Evolutionary conservation across 2,113 vertebrate species (phyloP).

Genomic region (Cynopterus brachyotis): DNA sequence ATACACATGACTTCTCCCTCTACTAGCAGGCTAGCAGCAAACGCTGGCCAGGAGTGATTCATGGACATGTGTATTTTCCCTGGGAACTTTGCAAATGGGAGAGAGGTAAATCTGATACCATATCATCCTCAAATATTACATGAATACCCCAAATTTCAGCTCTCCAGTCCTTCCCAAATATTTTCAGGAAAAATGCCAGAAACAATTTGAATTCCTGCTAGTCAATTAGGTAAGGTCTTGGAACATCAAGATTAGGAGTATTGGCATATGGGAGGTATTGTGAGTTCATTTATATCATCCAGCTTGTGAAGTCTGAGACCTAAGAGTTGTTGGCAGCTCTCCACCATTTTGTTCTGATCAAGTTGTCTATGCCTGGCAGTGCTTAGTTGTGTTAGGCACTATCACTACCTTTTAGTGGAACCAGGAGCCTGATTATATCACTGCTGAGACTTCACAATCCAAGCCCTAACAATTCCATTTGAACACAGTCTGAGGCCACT

Average conservation of each 20-base stretch:
- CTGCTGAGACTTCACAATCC: not conserved
- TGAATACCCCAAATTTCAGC: not conserved
- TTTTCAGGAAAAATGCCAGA: slow-evolving; percentile 26
- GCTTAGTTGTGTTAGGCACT: not conserved
- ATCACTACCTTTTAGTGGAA: not conserved
- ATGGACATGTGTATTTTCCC: not conserved
- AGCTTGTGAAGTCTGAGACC: not conserved
- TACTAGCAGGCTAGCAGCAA: not conserved
- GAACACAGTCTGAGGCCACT: not conserved
- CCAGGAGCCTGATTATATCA: not conserved
- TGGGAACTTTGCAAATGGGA: not conserved
- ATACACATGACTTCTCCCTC: not conserved
- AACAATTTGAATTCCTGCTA: not conserved
- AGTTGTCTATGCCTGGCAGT: not conserved
- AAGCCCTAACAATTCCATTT: not conserved
- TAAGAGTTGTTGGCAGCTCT: not conserved
- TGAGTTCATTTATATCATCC: not conserved
- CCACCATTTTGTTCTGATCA: not conserved
- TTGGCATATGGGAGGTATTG: not conserved
- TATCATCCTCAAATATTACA: not conserved
- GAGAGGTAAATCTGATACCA: not conserved
- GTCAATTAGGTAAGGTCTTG: not conserved
- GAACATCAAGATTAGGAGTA: not conserved
- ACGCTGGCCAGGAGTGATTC: not conserved
- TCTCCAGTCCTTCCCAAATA: not conserved